Percentiles rank a stretch among this genome's conserved stretches.
phyloP scores from a whole-genome alignment of 2,113 vertebrate genomes.

The Edolisoma coerulescens region DNA sequence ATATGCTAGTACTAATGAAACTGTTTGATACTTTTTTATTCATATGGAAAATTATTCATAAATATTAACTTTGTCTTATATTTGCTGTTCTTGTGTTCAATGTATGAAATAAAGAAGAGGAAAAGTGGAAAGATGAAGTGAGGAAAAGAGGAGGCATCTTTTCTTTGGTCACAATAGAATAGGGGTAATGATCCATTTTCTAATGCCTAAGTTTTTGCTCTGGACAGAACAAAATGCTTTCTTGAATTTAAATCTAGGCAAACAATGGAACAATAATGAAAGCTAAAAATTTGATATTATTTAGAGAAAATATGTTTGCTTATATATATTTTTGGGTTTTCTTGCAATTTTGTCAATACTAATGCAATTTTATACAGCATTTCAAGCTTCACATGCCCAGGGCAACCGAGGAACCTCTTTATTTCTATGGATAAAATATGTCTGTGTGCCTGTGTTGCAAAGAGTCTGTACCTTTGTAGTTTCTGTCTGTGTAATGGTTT shows the following conservation, averaged over 20 bases:
- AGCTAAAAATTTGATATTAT: not conserved
- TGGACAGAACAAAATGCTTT: not conserved
- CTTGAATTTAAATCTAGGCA: not conserved
- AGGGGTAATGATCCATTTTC: not conserved
- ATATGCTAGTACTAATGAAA: not conserved
- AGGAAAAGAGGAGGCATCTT: not conserved
- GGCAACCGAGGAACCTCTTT: not conserved
- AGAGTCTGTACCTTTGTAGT: not conserved
- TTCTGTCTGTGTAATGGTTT: not conserved
- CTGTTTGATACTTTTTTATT: not conserved
- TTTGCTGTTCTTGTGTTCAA: not conserved
- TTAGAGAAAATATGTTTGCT: not conserved
- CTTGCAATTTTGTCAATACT: not conserved
- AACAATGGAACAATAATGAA: not conserved
- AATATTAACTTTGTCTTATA: not conserved
- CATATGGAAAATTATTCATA: not conserved
- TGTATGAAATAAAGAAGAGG: not conserved
- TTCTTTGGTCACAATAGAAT: not conserved
- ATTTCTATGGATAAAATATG: not conserved
- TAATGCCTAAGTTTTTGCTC: not conserved
- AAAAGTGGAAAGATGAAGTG: not conserved
- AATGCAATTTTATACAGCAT: not conserved
- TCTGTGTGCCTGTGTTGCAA: not conserved
- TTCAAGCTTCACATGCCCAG: not conserved
- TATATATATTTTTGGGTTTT: not conserved